phyloP scores from a whole-genome alignment of 2,888 invertebrate genomes.

The Diarsia dahlii region DNA sequence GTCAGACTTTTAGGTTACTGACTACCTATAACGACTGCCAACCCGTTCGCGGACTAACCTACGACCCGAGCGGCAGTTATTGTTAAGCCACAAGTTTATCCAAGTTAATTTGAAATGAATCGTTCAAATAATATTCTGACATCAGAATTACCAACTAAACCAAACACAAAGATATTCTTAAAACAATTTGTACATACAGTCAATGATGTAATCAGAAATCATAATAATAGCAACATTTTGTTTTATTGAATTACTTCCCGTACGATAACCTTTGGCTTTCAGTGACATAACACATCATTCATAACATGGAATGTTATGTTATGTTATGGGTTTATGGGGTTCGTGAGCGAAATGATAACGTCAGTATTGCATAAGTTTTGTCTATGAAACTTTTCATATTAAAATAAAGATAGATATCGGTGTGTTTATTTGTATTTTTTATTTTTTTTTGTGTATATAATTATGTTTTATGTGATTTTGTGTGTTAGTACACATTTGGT shows the following conservation, averaged over 20 bases:
- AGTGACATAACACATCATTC: slow-evolving; percentile 45
- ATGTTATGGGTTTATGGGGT: slow-evolving; percentile 22
- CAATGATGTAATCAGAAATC: slow-evolving; percentile 22
- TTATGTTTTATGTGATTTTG: too few species aligned
- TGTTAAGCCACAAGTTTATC: too few species aligned
- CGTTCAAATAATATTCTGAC: too few species aligned
- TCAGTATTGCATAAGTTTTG: slow-evolving; percentile 33
- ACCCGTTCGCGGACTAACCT: too few species aligned
- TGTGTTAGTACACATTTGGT: too few species aligned
- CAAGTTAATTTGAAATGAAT: too few species aligned
- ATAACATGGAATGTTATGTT: slow-evolving; percentile 20
- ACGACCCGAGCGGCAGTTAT: too few species aligned
- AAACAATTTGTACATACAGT: background rate
- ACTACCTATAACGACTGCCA: too few species aligned
- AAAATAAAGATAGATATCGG: background rate
- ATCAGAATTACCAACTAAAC: too few species aligned
- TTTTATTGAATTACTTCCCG: slow-evolving; percentile 61
- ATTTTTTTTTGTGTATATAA: too few species aligned
- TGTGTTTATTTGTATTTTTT: background rate
- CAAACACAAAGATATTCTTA: background rate
- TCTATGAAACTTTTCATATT: background rate
- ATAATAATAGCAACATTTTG: slow-evolving; percentile 21
- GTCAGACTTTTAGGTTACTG: too few species aligned
- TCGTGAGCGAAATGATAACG: slow-evolving; percentile 45
- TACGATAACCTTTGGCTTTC: slow-evolving; percentile 49